phyloP scores from a whole-genome alignment of 2,888 invertebrate genomes.

The Lasioglossum zephyrum region DNA sequence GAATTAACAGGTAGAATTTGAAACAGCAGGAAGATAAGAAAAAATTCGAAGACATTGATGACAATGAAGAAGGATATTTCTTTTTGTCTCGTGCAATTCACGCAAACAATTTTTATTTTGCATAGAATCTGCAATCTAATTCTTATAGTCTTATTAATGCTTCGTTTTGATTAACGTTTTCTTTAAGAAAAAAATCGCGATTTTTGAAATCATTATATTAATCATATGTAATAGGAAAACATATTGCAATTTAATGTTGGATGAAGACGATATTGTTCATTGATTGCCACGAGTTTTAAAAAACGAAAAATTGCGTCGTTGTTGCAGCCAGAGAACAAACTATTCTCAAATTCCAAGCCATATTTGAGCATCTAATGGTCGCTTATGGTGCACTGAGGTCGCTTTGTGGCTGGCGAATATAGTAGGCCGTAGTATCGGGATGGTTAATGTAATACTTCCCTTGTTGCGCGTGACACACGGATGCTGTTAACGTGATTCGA shows the following conservation, averaged over 20 bases:
- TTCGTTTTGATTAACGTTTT: neutral
- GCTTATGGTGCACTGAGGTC: neutral
- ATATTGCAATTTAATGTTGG: neutral
- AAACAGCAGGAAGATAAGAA: neutral
- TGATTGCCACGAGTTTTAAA: neutral
- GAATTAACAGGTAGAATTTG: neutral
- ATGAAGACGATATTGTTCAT: neutral
- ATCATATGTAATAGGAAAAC: neutral
- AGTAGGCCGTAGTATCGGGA: neutral
- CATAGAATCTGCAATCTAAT: neutral
- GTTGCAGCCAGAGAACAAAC: neutral
- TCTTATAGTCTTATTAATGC: too few species aligned
- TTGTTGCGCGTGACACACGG: slow-evolving; percentile 19
- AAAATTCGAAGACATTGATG: neutral
- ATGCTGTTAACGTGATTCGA: slow-evolving; percentile 29
- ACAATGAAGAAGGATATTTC: neutral
- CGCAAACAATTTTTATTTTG: neutral
- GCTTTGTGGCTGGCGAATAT: slow-evolving; percentile 2
- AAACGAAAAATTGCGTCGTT: neutral
- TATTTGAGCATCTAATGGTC: neutral
- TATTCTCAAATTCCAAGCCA: neutral
- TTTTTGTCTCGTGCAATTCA: neutral
- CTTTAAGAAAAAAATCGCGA: neutral
- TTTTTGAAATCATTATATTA: neutral
- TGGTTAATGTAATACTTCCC: slow-evolving; percentile 27